phyloP scores from a whole-genome alignment of 2,113 vertebrate genomes.

The Phoxinus phoxinus region DNA sequence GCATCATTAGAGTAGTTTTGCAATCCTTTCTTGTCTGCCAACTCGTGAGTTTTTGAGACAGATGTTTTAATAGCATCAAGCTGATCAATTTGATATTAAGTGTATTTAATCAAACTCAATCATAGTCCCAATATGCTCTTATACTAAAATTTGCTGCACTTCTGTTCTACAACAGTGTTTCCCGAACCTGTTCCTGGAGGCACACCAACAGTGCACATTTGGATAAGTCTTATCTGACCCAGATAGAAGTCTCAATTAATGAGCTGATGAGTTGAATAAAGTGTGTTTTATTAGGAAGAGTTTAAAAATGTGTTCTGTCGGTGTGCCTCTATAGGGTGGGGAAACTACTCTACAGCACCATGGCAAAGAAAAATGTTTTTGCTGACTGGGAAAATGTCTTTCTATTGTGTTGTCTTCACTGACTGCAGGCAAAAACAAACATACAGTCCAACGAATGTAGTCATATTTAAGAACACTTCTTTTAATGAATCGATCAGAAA shows the following conservation, averaged over 20 bases:
- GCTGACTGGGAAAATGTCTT: not conserved
- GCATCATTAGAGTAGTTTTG: not conserved
- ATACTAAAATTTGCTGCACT: not conserved
- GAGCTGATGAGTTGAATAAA: not conserved
- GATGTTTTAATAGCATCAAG: not conserved
- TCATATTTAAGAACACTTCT: not conserved
- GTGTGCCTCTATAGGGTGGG: not conserved
- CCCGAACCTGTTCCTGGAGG: no score
- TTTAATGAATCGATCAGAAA: not conserved
- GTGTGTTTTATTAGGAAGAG: not conserved
- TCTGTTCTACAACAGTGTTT: no score
- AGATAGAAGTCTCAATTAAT: not conserved
- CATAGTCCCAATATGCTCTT: not conserved
- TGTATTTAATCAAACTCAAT: not conserved
- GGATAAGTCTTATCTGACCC: not conserved
- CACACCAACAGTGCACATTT: no score
- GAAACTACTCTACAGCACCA: not conserved
- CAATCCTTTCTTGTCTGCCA: constrained; percentile 5
- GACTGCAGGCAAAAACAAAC: not conserved
- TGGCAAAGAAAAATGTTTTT: not conserved
- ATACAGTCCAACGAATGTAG: not conserved
- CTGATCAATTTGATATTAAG: not conserved
- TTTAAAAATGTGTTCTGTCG: not conserved
- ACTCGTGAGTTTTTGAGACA: not conserved
- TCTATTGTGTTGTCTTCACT: not conserved